Base-by-base conservation (phyloP, 2,113 vertebrate species). In the Bubo bubo region DNA sequence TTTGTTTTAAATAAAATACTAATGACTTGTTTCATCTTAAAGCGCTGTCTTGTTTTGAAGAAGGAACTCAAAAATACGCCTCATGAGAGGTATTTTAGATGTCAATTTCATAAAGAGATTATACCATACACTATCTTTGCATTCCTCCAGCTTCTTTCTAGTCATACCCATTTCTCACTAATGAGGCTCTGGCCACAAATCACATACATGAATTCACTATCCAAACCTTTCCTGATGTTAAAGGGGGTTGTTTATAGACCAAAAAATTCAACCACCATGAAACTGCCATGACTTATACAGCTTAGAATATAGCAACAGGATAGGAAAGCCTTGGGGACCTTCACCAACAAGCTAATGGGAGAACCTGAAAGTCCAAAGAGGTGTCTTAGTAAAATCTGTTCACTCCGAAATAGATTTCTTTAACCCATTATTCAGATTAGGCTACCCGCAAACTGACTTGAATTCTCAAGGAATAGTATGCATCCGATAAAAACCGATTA, bases 91-190 rank as follows among this genome's bases (percentile, higher is more conserved):
- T 58, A 7, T 12, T 84, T 74, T 27, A 76, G 18, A 58, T 47
- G 52, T 8, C 24, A 20, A 55, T 70, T 58, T 63, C 49, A 35
- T 28, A 12, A 56, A 81, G 35, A 76, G 62, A 39, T 32, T 24
- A 11, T 11, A 72, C 4, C 1, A 0, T 20, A 58, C 23, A 24
- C 9, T 19, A n/a, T 20, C 23, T 66, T 63, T 79, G 28, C 27
- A 37, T 45, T 53, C 49, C 60, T 85, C 71, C 62, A 14, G 4
- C 27, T 64, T 88, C 28, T 68, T 92, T 67, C 37, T 43, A 75
- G n/a, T 55, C 49, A 20, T 4, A 75, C 2, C 23, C 8, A n/a
- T 47, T 86, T 92, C 66, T 72, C 32, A 35, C 43, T 60, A 39
- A 43, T 30, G 27, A 74, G 34, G n/a, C 12, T 83, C 37, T 77